Evolutionary conservation across 2,888 invertebrate genomes (phyloP), one percentile per base, ranked within the genome.

Genomic region (Leucophora obtusa): DNA sequence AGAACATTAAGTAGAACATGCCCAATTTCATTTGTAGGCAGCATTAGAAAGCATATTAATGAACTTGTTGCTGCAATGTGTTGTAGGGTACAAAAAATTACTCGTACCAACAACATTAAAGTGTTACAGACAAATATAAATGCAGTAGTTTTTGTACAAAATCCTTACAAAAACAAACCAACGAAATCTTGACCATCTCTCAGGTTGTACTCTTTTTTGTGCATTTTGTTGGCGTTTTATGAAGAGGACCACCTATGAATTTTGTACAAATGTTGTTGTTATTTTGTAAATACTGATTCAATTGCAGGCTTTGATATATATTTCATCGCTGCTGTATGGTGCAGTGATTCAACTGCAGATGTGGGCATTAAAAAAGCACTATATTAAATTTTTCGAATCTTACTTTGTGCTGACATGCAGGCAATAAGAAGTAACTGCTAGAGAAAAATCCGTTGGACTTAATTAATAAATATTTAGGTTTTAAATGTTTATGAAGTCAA

Each of bases 231-330:
- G 24, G 50, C 2, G 21, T 58, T 3, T 58, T 59, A 43, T 56
- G 56, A 54, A 35, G 56, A 33, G 68, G 74, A 75, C 75, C 75
- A 75, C 75, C 75, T 75, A 69, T 50, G 75, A 75, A 15, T 69
- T 71, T 33, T 69, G 9, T 24, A 50, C 47, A 69, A 54, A 56
- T 62, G 47, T 33, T 38, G 60, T 60, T 24, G 18, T 54, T 58
- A 17, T 68, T 28, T 68, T 58, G 9, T 68, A 53, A 53, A 60
- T 53, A 62, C 47, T 54, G 68, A 62, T 75, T 69, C 66, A 75
- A 75, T 68, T 68, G 75, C 47, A 62, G 53, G 35, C 54, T 72
- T 47, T 72, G 53, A 53, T 54, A 68, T 53, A 56, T 21, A 54
- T 54, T 56, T 53, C 17, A 50, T 17, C 56, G 54, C 74, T 56